Evolutionary conservation across 2,888 invertebrate species (phyloP), one percentile per base, ranked within the genome.

Genomic region (Drosophila paracracens): DNA sequence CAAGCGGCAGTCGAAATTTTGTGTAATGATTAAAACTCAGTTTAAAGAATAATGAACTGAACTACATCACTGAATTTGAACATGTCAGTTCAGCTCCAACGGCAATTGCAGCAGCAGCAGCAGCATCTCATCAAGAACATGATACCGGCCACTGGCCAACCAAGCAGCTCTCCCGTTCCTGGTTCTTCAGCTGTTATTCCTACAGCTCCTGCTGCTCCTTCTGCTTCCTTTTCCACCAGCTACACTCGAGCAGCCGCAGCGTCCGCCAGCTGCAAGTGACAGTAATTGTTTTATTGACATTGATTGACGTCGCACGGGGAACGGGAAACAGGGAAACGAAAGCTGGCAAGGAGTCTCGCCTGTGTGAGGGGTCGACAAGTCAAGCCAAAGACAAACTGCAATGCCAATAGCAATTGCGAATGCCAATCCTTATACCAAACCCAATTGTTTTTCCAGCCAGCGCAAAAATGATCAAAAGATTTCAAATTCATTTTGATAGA

Each of bases 281-380:
- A 91, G 90, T 89, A 90, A 91, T 91, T 91, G 91, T 89, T 91
- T 91, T 91, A 91, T 91, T 91, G 91, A 89, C 91, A 91, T 91
- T 91, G 91, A 91, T 91, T 91, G 91, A 91, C 91, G 86, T 75
- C 79, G 80, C 89, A 74, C 61, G 63, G 57, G 40, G 33, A 31
- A 31, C 31, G 11, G 51, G n/a, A 4, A 31, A 50, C 61, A 52
- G 58, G 69, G 57, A 48, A 46, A 46, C 46, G 31, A 51, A 46
- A 58, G 50, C 60, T 27, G 46, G 46, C 70, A 69, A 51, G 46
- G 50, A 33, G 52, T 52, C n/a, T 40, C n/a, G 36, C 21, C 18
- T 27, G 18, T 36, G 36, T 10, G 16, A 35, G 40, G 31, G 35
- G 46, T 52, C 61, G 82, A 74, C 80, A 89, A 85, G 89, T 88